A percentile compares a stretch with the other conserved stretches of the same genome.
These are phyloP conservation scores for Xylota segnis DNA, from an alignment of 2,888 invertebrate species.

Conservation along the genomic window DNA sequence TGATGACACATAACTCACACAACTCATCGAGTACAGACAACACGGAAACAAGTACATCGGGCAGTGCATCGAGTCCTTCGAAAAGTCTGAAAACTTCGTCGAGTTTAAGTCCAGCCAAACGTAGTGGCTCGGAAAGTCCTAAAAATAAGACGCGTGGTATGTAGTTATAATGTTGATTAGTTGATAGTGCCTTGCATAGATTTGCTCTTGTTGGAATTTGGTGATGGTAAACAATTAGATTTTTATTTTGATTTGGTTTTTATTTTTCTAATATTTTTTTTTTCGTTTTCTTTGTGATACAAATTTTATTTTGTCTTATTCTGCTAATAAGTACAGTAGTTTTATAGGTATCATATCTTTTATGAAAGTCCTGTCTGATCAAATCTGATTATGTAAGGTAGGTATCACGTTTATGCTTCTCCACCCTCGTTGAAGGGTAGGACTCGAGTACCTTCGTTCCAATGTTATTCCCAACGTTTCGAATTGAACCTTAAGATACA, in stretches of 20 bases:
- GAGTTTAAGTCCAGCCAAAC: conserved; percentile 93
- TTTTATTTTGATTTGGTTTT: conserved; percentile 2
- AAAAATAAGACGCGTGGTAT: conserved; percentile 93
- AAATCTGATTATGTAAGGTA: too few relatives aligned
- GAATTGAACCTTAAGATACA: too few relatives aligned
- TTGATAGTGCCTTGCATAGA: conserved; percentile 58
- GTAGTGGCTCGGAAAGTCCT: conserved; percentile 92
- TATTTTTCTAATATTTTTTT: neutral
- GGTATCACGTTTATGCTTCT: too few relatives aligned
- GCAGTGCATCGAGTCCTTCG: conserved; percentile 92
- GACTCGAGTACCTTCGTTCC: too few relatives aligned
- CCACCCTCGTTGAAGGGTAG: too few relatives aligned
- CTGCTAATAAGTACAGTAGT: neutral
- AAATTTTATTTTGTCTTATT: neutral
- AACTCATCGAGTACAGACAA: conserved; percentile 86
- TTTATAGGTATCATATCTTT: too few relatives aligned
- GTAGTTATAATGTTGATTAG: conserved; percentile 56
- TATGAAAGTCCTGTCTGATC: too few relatives aligned
- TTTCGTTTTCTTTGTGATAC: neutral
- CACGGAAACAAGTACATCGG: conserved; percentile 86
- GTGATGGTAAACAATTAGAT: conserved; percentile 31
- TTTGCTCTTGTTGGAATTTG: conserved; percentile 56
- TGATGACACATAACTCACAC: conserved; percentile 84
- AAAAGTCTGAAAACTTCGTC: conserved; percentile 94
- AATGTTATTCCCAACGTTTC: too few relatives aligned